Evolutionary conservation across 2,113 vertebrate species (phyloP).

Genomic region (Chionomys nivalis): DNA sequence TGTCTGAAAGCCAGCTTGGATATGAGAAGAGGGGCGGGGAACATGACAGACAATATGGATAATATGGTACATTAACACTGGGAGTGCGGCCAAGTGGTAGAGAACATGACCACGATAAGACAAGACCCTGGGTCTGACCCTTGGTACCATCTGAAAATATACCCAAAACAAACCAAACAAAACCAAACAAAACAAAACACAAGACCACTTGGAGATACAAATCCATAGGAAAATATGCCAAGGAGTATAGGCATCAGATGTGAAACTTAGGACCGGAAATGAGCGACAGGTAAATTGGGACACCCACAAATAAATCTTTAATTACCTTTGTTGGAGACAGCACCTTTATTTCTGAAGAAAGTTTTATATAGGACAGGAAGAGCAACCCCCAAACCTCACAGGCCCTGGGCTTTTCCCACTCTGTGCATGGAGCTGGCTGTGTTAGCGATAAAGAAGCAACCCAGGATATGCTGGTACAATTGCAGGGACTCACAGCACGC

Average conservation of each 20-base stretch:
- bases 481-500: too few relatives aligned
- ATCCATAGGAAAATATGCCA: background rate
- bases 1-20: background rate
- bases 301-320: background rate
- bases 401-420: background rate
- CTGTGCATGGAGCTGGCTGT: background rate
- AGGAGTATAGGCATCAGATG: background rate
- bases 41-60: background rate
- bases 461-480: too few relatives aligned
- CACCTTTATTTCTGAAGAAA: background rate
- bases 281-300: background rate
- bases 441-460: background rate
- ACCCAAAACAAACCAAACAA: background rate
- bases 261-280: background rate
- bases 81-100: background rate
- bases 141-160: background rate
- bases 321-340: background rate
- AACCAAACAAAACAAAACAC: background rate
- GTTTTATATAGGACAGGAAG: background rate
- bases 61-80: background rate
- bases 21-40: background rate
- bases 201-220: background rate
- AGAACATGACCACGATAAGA: background rate
- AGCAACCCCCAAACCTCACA: background rate
- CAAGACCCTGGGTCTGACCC: background rate